These are phyloP conservation scores for Penaeus japonicus DNA, from an alignment of 1,140 invertebrate species.

Conservation along the genomic window DNA sequence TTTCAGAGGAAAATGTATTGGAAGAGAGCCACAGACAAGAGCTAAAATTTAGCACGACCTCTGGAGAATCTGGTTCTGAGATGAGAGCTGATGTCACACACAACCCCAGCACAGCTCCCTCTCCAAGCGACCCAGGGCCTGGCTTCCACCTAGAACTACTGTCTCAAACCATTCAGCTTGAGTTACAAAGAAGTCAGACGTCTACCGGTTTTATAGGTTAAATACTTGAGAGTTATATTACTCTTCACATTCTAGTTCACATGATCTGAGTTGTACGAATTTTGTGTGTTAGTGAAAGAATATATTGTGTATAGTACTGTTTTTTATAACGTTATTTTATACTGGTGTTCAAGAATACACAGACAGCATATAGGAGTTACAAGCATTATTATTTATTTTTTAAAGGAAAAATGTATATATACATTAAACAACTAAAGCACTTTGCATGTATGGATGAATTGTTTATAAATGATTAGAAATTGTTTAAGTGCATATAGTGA, in stretches of 20 bases:
- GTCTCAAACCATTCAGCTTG: slow-evolving; percentile 31
- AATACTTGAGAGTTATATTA: too few species aligned
- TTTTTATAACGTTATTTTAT: neutral
- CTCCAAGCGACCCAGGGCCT: neutral
- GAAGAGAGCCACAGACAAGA: neutral
- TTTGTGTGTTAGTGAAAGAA: neutral
- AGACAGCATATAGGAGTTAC: neutral
- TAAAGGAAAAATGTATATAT: too few species aligned
- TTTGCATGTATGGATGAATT: too few species aligned
- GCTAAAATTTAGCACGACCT: neutral
- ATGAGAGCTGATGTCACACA: neutral
- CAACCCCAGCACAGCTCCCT: neutral
- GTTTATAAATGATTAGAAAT: too few species aligned
- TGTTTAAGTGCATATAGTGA: too few species aligned
- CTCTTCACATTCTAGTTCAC: too few species aligned
- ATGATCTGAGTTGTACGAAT: too few species aligned
- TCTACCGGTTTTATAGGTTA: neutral
- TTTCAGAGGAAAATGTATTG: neutral
- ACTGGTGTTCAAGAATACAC: neutral
- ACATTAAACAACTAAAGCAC: too few species aligned
- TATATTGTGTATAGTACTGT: neutral
- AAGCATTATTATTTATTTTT: too few species aligned
- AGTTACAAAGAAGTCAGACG: slow-evolving; percentile 21
- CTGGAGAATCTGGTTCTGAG: neutral
- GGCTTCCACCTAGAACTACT: slow-evolving; percentile 31